Evolutionary conservation across 2,113 vertebrate genomes (phyloP).

Genomic region (Misgurnus anguillicaudatus): DNA sequence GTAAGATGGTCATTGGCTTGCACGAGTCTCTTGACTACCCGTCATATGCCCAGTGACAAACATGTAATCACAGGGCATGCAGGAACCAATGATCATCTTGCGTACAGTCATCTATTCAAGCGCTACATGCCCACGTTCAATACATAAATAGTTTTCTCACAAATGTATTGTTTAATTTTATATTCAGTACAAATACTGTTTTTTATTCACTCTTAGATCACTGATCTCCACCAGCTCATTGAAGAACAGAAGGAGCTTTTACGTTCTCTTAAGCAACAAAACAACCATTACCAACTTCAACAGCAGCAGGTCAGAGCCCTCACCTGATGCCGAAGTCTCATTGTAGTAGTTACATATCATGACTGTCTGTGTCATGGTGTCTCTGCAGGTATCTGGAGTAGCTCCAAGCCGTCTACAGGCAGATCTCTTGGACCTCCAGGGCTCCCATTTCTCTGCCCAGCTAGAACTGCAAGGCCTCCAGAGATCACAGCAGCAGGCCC

Average conservation of each 20-base stretch:
- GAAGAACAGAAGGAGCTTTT: conserved; percentile 86
- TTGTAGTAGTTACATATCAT: background rate
- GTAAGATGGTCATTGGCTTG: no score
- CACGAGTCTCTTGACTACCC: no score
- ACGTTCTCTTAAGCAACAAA: conserved; percentile 79
- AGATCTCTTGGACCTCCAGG: conserved; percentile 81
- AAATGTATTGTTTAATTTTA: background rate
- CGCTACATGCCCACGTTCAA: no score
- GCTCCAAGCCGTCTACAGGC: conserved; percentile 67
- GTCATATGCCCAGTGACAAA: no score
- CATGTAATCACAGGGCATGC: no score
- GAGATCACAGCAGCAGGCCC: conserved; percentile 73
- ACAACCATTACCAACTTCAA: conserved; percentile 76
- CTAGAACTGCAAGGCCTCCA: conserved; percentile 83
- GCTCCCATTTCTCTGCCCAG: conserved; percentile 82
- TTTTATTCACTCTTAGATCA: conserved; percentile 68
- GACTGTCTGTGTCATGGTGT: background rate
- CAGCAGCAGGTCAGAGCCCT: conserved; percentile 75
- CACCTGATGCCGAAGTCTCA: background rate
- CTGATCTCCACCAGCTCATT: conserved; percentile 81
- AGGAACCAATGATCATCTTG: no score
- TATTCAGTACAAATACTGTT: conserved; percentile 5
- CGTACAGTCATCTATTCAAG: no score
- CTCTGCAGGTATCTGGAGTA: conserved; percentile 57
- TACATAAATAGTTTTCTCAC: no score